A percentile compares a stretch with the other conserved stretches of the same genome.
phyloP scores from a whole-genome alignment of 2,113 vertebrate species.

The Ceyx margarethae region DNA sequence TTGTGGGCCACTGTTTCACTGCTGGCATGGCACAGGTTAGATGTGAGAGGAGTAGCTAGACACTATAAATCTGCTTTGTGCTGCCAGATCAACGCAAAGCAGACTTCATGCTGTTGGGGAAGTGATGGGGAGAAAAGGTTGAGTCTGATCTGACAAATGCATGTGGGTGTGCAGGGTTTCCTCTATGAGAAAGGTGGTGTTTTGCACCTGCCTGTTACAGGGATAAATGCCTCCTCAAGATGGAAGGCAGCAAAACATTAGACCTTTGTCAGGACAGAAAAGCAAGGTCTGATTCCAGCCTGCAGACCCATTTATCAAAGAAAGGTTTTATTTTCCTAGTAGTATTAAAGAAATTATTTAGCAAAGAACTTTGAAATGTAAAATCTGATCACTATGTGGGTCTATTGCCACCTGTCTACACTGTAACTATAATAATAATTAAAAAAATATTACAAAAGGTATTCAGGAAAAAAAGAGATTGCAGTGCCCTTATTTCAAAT shows the following conservation, averaged over 20 bases:
- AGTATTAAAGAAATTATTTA: conserved; percentile 50
- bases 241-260: conserved; percentile 38
- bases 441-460: conserved; percentile 44
- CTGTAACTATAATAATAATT: background rate
- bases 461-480: conserved; percentile 9
- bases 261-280: conserved; percentile 56
- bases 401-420: conserved; percentile 19
- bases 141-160: conserved; percentile 32
- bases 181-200: background rate
- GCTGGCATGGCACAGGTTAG: background rate
- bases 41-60: background rate
- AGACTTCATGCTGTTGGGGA: background rate
- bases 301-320: conserved; percentile 36
- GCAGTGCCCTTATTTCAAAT: background rate
- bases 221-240: conserved; percentile 47
- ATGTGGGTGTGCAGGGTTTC: conserved; percentile 8
- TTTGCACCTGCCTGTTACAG: conserved; percentile 36
- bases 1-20: rapidly evolving
- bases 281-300: conserved; percentile 48
- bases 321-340: conserved; percentile 48
- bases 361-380: conserved; percentile 29
- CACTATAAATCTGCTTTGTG: background rate
- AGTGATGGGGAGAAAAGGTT: conserved; percentile 25
- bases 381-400: conserved; percentile 31
- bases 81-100: background rate